Percentiles rank a stretch among this genome's conserved stretches.
Conservation (phyloP, 2,797 vertebrate genomes). For the Tragelaphus eurycerus region DNA sequence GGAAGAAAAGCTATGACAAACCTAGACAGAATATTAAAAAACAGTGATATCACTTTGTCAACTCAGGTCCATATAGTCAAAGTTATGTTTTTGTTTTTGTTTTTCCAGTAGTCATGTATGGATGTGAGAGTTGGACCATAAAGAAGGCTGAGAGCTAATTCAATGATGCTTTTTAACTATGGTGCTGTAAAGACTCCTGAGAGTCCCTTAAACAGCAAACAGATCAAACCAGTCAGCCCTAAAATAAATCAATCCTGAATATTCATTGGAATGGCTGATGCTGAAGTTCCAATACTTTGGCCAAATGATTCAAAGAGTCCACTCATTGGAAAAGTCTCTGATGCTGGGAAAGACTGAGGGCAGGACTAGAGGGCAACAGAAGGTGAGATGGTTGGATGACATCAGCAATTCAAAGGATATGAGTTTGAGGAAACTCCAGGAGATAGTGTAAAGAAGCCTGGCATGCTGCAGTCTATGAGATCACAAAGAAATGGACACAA, state of each 20-base stretch:
- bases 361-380: not conserved
- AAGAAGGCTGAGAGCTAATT: not conserved
- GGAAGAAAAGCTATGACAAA: not conserved
- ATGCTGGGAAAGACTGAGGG: not conserved
- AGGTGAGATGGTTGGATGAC: not conserved
- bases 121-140: not conserved
- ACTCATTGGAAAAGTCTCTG: not conserved
- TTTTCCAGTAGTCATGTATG: not conserved
- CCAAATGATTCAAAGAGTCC: not conserved
- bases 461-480: not conserved
- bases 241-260: not conserved
- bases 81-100: not conserved
- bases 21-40: not conserved
- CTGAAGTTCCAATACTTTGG: not conserved
- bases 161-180: not conserved
- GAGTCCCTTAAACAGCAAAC: not conserved
- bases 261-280: not conserved
- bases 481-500: rapidly evolving
- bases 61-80: not conserved
- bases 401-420: not conserved
- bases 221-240: not conserved
- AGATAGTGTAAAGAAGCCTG: not conserved
- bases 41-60: not conserved
- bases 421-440: not conserved
- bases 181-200: not conserved